Evolutionary conservation across 2,113 vertebrate genomes (phyloP).

Genomic region (Platichthys flesus): DNA sequence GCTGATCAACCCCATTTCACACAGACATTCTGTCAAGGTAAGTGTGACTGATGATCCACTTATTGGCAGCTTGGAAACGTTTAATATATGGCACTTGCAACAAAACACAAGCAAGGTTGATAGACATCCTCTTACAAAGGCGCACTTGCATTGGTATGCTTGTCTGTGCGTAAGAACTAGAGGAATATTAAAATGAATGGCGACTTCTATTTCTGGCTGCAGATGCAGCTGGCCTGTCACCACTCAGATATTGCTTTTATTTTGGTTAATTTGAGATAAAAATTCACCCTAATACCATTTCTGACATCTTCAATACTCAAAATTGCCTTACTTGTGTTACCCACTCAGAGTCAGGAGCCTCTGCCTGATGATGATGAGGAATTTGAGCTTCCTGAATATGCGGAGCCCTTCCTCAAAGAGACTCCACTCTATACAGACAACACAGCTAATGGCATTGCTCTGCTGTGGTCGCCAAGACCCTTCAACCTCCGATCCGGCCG

Average conservation of each 20-base stretch:
- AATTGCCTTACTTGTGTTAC: background rate
- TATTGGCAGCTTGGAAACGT: background rate
- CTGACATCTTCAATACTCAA: background rate
- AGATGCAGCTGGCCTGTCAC: slow-evolving; percentile 38
- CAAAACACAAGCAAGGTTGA: background rate
- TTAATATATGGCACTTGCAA: background rate
- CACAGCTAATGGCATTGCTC: slow-evolving; percentile 98
- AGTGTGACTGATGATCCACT: slow-evolving; percentile 34
- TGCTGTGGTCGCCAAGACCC: slow-evolving; percentile 96
- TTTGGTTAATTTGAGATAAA: background rate
- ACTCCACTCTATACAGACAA: slow-evolving; percentile 97
- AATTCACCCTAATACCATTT: background rate
- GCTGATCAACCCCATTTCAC: slow-evolving; percentile 98
- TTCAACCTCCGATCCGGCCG: slow-evolving; percentile 97
- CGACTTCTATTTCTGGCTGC: slow-evolving; percentile 47
- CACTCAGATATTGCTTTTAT: slow-evolving; percentile 46
- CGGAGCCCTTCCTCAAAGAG: slow-evolving; percentile 97
- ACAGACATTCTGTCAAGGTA: slow-evolving; percentile 98
- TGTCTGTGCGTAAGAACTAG: slow-evolving; percentile 70
- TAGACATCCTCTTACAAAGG: slow-evolving; percentile 64
- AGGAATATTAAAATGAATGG: slow-evolving; percentile 67
- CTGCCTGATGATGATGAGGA: slow-evolving; percentile 98
- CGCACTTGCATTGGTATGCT: slow-evolving; percentile 71
- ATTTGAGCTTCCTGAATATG: slow-evolving; percentile 96
- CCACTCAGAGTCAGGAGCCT: slow-evolving; percentile 91